Base-by-base conservation (phyloP, 2,113 vertebrate species). In the Thalassarche chlororhynchos region DNA sequence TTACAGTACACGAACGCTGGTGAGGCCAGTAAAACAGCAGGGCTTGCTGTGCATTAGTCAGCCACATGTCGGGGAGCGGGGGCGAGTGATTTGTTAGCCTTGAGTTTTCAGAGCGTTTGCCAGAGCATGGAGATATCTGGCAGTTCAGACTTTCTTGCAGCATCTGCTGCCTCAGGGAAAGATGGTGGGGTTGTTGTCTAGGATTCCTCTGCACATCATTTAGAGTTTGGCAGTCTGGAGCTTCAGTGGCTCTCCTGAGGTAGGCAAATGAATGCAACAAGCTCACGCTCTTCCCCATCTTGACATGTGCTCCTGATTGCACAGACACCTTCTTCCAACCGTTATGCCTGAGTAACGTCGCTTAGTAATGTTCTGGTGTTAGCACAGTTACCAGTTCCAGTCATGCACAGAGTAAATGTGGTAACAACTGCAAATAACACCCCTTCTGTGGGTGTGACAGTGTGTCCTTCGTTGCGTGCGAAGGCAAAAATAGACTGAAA, bases 391-490 rank as follows among this genome's bases (percentile, higher is more conserved):
- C 52, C 40, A 23, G 75, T 57, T 89, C 57, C 38, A 80, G 62
- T 65, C 44, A 23, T 2, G 49, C 62, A 61, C 16, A 57, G 54
- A 42, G 21, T 23, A 51, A 64, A n/a, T 4, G 49, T 34, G 51
- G 11, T 49, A 87, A 83, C 47, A 64, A 7, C 75, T 76, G 76
- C 84, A 88, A 52, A 19, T 80, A n/a, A 24, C 80, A 65, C 17
- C 66, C 15, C 47, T 55, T 46, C 71, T 94, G 93, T 61, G 76
- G 84, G 80, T 89, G 76, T 81, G 87, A 91, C 71, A 88, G n/a
- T 9, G 17, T 21, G 14, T 1, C 36, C 64, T 76, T 60, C 46
- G 2, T 6, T n/a, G 89, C 9, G 0, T 44, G 87, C 3, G 3
- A 44, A 84, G 84, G 71, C 76, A 81, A 64, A 80, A 61, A 68